Base-by-base conservation (phyloP, 2,888 invertebrate genomes). In the Selenia dentaria region DNA sequence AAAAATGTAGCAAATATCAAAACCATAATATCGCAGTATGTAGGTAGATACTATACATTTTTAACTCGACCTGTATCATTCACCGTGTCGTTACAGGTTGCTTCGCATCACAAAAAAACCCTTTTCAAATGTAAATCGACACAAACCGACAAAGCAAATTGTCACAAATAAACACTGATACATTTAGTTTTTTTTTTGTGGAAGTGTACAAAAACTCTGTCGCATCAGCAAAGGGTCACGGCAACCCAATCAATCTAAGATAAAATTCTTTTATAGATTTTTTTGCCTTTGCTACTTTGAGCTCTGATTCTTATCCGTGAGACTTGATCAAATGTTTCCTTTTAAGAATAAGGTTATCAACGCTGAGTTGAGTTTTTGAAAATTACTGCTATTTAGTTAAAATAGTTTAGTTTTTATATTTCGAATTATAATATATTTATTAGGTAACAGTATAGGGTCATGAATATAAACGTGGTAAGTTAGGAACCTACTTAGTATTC, bases 91-190 rank as follows among this genome's bases (percentile, higher is more conserved):
- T 77, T 80, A 82, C 89, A 88, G 87, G 87, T 86, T 82, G 82
- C 79, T 74, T 66, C 68, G 68, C 67, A 75, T 66, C 63, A 79
- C 76, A 83, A 87, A 85, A 74, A 61, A 53, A 43, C 71, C 67
- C 77, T 71, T 85, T 89, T 90, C 82, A 88, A 89, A 90, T 90
- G 89, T 87, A 88, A 90, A 90, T 90, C 81, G 74, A 77, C 73
- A 79, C 71, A 74, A 82, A 84, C 90, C 90, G 90, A 89, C 90
- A 90, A 90, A 90, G 90, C 88, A 90, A 90, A 90, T 90, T 90
- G 89, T 89, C 90, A 89, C 89, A 90, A 90, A 90, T 89, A 90
- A 89, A 89, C 90, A 89, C 79, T 77, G 87, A 85, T 88, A 82
- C 85, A 76, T 83, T 81, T 75, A 64, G 72, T 79, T 86, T 87